Evolutionary conservation across 2,113 vertebrate species (phyloP), one percentile per base, ranked within the genome.

Genomic region (Marcusenius ussheri): DNA sequence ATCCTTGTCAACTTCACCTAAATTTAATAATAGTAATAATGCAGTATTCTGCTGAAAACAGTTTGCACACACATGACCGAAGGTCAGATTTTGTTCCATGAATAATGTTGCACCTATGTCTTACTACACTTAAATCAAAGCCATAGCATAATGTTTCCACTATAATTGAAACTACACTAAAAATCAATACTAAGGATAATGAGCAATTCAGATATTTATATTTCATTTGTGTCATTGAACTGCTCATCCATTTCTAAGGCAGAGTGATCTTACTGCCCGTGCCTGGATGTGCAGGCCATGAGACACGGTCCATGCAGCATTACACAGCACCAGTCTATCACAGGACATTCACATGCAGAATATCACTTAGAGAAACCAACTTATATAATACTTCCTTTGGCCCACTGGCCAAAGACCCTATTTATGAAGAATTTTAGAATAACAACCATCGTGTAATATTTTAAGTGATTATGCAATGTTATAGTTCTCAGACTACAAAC

Each of bases 1-100:
- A 94, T 94, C 93, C 96, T 94, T 92, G 92, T 97, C 94, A 97
- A 91, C 95, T 95, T 94, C 94, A 96, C 96, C 96, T 96, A 96
- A 95, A 96, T 97, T 96, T 96, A 97, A 96, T 21, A 96, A 93
- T 93, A 58, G 19, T 90, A 56, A 17, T 53, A 6, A 42, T 42
- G 31, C 35, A 80, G 74, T 19, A 39, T 31, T 46, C 19, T 62
- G n/a, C 80, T 45, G 66, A 62, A 51, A 50, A 46, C 39, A n/a
- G 45, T 19, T 53, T n/a, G 19, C 3, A 58, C 50, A 58, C 83
- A 58, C 6, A 24, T 21, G 42, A 89, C 8, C 35, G 84, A 91
- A 70, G 84, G 90, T 89, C 66, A 39, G 35, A 62, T 42, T 45
- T 49, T 86, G 24, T 31, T 83, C 42, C 46, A 87, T 51, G 56